Base-by-base conservation (phyloP, 2,113 vertebrate genomes). In the Todiramphus saurophagus region DNA sequence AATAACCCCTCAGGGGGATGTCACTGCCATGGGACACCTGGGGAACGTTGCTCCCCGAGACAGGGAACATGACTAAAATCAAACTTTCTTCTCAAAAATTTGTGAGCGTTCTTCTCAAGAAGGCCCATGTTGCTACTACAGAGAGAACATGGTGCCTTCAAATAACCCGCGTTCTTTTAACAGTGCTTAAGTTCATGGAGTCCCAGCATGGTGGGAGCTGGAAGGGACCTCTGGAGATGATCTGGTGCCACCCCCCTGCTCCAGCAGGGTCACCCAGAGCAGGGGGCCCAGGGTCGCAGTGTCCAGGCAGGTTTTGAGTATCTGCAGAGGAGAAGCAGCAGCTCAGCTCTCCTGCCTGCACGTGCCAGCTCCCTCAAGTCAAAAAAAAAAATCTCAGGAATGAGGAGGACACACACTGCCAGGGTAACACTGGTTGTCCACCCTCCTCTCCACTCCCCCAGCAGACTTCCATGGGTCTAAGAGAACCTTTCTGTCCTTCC, bases 341-440 rank as follows among this genome's bases (percentile, higher is more conserved):
- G 50, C 50, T 51, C 48, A 50, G 23, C n/a, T 27, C 35, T 16
- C 59, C 31, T 2, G 3, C 1, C 27, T 9, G 4, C 24, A 8
- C 0, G 3, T 0, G 2, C 44, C 20, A 21, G 39, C 39, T 55
- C 46, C 66, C 44, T n/a, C 11, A 48, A 66, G 33, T 7, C 56
- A 43, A 43, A 14, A 43, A 43, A 43, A n/a, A 79, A n/a, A 44
- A 4, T 19, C 28, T 67, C 9, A 15, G 9, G 12, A 4, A 19
- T n/a, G 35, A 20, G 1, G 1, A 60, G 12, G 31, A 15, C 10
- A 8, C 0, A 0, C 6, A 44, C 16, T 1, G 0, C 5, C 19
- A 33, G 13, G 59, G 13, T 10, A 41, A 35, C n/a, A 39, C 28
- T 2, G 5, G 8, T 2, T 69, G 68, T 4, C 68, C 10, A 1